Percentiles rank a stretch among this genome's conserved stretches.
phyloP scores from a whole-genome alignment of 2,888 invertebrate species.

The Thecocarcelia acutangulata region DNA sequence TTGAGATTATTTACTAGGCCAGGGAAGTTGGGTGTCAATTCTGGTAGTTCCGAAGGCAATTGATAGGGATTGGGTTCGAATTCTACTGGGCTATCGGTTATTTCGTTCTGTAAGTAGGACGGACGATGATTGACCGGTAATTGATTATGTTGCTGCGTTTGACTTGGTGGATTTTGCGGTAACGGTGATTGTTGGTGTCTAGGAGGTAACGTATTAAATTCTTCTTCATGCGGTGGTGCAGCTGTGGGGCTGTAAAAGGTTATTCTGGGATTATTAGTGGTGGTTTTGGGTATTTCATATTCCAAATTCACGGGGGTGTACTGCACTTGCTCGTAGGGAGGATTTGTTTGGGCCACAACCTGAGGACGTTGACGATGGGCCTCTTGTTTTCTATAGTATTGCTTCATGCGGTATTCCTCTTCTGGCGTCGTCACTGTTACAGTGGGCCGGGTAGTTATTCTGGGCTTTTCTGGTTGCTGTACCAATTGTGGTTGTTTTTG shows the following conservation, averaged over 20 bases:
- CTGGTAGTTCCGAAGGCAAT: conserved; percentile 83
- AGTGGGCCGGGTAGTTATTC: conserved; percentile 75
- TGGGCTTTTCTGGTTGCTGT: conserved; percentile 72
- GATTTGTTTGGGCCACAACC: conserved; percentile 71
- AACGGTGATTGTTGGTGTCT: conserved; percentile 62
- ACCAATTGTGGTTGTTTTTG: conserved; percentile 64
- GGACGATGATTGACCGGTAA: conserved; percentile 76
- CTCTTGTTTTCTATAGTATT: conserved; percentile 80
- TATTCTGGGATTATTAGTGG: conserved; percentile 75
- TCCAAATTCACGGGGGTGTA: conserved; percentile 77
- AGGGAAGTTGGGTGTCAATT: conserved; percentile 84
- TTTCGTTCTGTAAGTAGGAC: conserved; percentile 77
- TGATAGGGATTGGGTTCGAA: conserved; percentile 82
- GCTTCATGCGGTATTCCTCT: conserved; percentile 80
- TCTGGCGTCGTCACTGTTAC: conserved; percentile 72
- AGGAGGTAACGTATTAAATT: conserved; percentile 72
- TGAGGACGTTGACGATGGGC: conserved; percentile 80
- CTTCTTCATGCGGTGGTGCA: conserved; percentile 73
- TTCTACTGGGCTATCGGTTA: conserved; percentile 80
- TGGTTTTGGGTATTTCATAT: conserved; percentile 73
- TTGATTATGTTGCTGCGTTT: conserved; percentile 51
- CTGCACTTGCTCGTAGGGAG: conserved; percentile 77
- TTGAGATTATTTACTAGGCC: conserved; percentile 85
- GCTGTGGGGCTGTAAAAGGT: conserved; percentile 77
- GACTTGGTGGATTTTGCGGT: conserved; percentile 24